Conservation (phyloP, 2,888 invertebrate genomes). For the Plagodis dolabraria region DNA sequence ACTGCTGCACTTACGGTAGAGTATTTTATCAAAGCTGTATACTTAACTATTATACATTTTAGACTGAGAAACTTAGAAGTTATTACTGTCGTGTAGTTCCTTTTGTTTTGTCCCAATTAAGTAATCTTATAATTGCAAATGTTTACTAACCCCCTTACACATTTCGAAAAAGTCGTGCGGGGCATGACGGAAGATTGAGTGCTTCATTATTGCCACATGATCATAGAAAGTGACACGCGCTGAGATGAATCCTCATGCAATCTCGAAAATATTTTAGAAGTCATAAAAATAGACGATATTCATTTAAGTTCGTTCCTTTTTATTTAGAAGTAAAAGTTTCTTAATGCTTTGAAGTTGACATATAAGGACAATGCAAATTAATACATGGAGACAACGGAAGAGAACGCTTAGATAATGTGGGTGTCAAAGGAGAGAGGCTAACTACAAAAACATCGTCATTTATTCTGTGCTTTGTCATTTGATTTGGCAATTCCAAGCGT, state of each 20-base stretch:
- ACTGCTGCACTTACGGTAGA: neutral
- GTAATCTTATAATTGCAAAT: neutral
- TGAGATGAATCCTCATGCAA: neutral
- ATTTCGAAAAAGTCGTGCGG: slow-evolving; percentile 7
- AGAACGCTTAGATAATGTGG: slow-evolving; percentile 44
- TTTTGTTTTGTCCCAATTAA: slow-evolving; percentile 8
- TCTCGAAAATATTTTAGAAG: slow-evolving; percentile 1
- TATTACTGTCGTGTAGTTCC: no score
- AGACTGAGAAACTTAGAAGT: slow-evolving; percentile 1
- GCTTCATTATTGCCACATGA: slow-evolving; percentile 5
- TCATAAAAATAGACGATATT: neutral
- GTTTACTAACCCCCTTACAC: neutral
- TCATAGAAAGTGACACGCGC: slow-evolving; percentile 14
- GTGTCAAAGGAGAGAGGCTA: slow-evolving; percentile 50
- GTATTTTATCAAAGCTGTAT: neutral
- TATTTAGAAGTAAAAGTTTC: slow-evolving; percentile 7
- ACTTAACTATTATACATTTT: slow-evolving; percentile 8
- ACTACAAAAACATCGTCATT: slow-evolving; percentile 32
- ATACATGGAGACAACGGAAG: slow-evolving; percentile 33
- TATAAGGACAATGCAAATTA: slow-evolving; percentile 39
- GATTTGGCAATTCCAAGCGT: slow-evolving; percentile 19
- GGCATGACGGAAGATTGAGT: slow-evolving; percentile 4
- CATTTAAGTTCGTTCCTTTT: slow-evolving; percentile 1
- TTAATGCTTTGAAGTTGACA: slow-evolving; percentile 21
- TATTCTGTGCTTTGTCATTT: slow-evolving; percentile 29